Percentiles rank a stretch among this genome's conserved stretches.
Conservation (phyloP, 2,113 vertebrate species). For the Lasiurus cinereus region DNA sequence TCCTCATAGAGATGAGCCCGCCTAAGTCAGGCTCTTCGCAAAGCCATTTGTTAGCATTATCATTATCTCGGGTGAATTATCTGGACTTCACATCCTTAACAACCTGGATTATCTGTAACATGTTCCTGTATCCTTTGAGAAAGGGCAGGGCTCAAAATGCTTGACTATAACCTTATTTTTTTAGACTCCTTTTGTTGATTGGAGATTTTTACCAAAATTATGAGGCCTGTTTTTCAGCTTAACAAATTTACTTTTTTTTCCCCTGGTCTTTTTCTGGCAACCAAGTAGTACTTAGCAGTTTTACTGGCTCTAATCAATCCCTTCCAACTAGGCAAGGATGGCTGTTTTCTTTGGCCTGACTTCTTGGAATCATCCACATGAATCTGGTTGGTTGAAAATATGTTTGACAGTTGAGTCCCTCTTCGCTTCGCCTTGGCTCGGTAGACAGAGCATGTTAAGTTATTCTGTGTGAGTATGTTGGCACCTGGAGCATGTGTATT, state of each 20-base stretch:
- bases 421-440: conserved; percentile 35
- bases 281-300: conserved; percentile 31
- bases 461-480: conserved; percentile 45
- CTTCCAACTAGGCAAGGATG: conserved; percentile 46
- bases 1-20: not conserved
- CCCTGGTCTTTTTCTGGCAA: conserved; percentile 3
- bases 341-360: conserved; percentile 60
- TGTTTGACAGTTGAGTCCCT: conserved; percentile 46
- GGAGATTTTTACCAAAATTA: not conserved
- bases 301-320: conserved; percentile 27
- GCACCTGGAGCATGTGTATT: conserved; percentile 13
- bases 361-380: conserved; percentile 46
- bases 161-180: not conserved
- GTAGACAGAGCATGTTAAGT: conserved; percentile 38
- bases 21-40: not conserved
- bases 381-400: conserved; percentile 65
- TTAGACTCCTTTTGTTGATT: not conserved
- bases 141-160: not conserved
- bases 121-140: not conserved
- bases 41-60: not conserved
- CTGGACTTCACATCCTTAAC: not conserved
- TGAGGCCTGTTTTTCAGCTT: conserved; percentile 28
- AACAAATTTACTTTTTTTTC: conserved; percentile 16
- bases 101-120: not conserved
- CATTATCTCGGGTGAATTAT: not conserved